These are phyloP conservation scores for Eleutherodactylus coqui DNA, from an alignment of 2,797 vertebrate genomes.

Conservation along the genomic window DNA sequence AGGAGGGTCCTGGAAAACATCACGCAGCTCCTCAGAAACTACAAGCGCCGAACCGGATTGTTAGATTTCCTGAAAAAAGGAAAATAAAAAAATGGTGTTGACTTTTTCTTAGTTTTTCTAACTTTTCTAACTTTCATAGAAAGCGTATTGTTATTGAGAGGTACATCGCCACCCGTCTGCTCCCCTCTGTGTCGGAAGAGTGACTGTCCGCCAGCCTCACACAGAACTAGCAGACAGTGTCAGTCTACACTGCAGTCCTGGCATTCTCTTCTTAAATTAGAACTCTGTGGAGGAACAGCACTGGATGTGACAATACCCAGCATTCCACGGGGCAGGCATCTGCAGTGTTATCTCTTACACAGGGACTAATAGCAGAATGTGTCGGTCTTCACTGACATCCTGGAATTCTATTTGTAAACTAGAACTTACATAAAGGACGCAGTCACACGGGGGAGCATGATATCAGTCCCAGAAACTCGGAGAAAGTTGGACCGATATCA, in stretches of 20 bases:
- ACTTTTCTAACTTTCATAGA: not conserved
- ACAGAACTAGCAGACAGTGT: not conserved
- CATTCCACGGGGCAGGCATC: not conserved
- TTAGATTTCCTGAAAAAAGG: not conserved
- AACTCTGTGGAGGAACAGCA: not conserved
- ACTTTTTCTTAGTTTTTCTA: not conserved
- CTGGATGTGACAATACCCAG: not conserved
- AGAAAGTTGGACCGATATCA: too few relatives aligned
- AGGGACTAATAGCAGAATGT: not conserved
- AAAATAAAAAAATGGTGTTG: not conserved
- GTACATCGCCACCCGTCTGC: too few relatives aligned
- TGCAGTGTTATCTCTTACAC: not conserved
- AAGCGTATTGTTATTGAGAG: too few relatives aligned
- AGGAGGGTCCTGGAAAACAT: not conserved
- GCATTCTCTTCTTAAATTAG: not conserved
- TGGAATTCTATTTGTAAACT: not conserved
- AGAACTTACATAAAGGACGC: not conserved
- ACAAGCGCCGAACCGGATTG: not conserved
- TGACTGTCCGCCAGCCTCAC: too few relatives aligned
- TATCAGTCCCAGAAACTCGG: too few relatives aligned
- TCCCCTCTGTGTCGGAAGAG: too few relatives aligned
- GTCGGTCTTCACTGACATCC: not conserved
- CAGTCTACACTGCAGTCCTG: not conserved
- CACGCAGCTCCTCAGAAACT: not conserved
- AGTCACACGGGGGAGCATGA: too few relatives aligned